These are phyloP conservation scores for Mythimna lalbum DNA, from an alignment of 2,888 invertebrate genomes.

Conservation along the genomic window DNA sequence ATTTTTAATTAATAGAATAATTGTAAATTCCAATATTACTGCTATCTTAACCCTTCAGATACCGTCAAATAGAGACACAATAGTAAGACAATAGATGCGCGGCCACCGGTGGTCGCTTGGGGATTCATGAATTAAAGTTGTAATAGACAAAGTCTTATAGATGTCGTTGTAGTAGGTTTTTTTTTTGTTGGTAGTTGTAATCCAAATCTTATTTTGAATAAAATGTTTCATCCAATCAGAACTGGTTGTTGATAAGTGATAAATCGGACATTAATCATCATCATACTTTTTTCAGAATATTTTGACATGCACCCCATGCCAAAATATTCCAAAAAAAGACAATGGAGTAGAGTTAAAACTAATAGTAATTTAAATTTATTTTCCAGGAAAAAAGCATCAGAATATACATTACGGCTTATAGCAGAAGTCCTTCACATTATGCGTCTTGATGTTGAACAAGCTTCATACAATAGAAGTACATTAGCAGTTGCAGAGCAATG, in stretches of 20 bases:
- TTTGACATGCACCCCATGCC: not conserved
- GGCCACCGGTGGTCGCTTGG: too few species aligned
- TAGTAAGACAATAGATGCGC: too few species aligned
- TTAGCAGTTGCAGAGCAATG: slow-evolving; percentile 89
- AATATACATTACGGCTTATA: slow-evolving; percentile 87
- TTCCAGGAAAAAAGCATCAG: slow-evolving; percentile 89
- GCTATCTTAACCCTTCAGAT: too few species aligned
- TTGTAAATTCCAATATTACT: not conserved
- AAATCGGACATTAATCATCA: too few species aligned
- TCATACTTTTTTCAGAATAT: not conserved
- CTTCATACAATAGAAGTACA: slow-evolving; percentile 87
- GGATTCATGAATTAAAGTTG: too few species aligned
- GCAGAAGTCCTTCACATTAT: slow-evolving; percentile 89
- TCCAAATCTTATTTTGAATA: not conserved
- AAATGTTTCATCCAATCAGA: not conserved
- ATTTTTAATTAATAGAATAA: not conserved
- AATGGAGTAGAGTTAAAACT: too few species aligned
- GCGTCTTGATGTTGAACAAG: slow-evolving; percentile 87
- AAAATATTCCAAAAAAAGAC: too few species aligned
- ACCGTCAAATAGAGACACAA: too few species aligned
- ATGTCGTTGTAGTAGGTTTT: too few species aligned
- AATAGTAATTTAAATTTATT: not conserved
- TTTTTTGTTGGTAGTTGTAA: too few species aligned
- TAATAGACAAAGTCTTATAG: too few species aligned
- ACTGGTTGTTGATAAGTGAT: not conserved